Evolutionary conservation across 2,888 invertebrate species (phyloP), one percentile per base, ranked within the genome.

Genomic region (Drosophila algonquin): DNA sequence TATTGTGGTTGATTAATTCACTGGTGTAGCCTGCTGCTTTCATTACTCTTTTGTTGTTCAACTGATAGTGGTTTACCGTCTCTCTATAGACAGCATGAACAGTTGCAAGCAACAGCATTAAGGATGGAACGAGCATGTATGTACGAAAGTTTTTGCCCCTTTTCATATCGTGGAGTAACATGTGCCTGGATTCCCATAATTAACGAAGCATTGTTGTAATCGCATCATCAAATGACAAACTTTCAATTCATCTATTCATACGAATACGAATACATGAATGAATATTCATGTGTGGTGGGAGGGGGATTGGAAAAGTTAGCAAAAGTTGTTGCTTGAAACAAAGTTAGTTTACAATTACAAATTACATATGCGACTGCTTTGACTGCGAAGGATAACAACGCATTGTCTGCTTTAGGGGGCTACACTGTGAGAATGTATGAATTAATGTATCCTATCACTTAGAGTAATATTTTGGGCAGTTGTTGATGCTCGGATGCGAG

Each of bases 111-210:
- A 18, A 53, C 55, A 46, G 51, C 56, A 51, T 61, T 60, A 73
- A 55, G 57, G 24, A 54, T 3, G 18, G 18, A 18, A 24, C 4
- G 21, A 2, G 21, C 2, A 21, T 24, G 24, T 12, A 9, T 52
- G 18, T 18, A 18, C 2, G 18, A 63, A 73, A 76, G 74, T 48
- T 77, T 76, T 75, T 21, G 21, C 59, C 69, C 18, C 48, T 27
- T 46, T 30, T 30, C 46, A 55, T 79, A 79, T 81, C 85, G 53
- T 51, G 10, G 44, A 44, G 59, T 56, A 40, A 62, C 83, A 83
- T 69, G 58, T 76, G 77, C 59, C 65, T 65, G 71, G 68, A 46
- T 86, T 86, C 86, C 76, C 86, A 86, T 83, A 79, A 88, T 86
- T 88, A 86, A 70, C 71, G 52, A 40, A 40, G 62, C 70, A 88